Percentiles rank a stretch among this genome's conserved stretches.
phyloP scores from a whole-genome alignment of 2,888 invertebrate genomes.

The Chrysodeixis includens region DNA sequence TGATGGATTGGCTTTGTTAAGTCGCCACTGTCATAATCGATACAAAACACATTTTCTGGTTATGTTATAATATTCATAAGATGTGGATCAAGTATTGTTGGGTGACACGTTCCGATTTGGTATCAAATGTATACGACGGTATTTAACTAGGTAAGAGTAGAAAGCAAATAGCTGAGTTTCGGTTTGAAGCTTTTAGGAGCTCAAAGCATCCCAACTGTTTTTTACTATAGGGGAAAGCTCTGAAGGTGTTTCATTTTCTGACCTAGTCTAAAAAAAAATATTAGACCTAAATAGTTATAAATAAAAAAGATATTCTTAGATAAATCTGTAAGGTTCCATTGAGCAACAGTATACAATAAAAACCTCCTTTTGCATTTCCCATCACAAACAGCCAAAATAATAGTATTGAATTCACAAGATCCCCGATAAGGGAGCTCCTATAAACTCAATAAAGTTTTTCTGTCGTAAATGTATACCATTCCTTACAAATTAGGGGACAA shows the following conservation, averaged over 20 bases:
- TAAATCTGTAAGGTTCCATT: background rate
- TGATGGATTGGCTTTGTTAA: conserved; percentile 71
- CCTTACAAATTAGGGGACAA: conserved; percentile 51
- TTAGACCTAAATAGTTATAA: too few species aligned
- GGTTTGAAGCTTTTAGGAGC: background rate
- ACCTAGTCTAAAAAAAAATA: too few species aligned
- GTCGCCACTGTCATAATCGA: conserved; percentile 55
- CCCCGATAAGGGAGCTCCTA: conserved; percentile 36
- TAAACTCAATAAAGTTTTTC: conserved; percentile 35
- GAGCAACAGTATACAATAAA: background rate
- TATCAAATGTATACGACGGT: background rate
- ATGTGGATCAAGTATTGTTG: conserved; percentile 11
- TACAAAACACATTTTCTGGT: conserved; percentile 36
- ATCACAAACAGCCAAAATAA: background rate
- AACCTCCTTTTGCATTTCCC: too few species aligned
- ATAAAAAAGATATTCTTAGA: too few species aligned
- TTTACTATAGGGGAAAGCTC: too few species aligned
- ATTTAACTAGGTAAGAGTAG: background rate
- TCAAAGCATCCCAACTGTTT: background rate
- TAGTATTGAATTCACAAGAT: conserved; percentile 18
- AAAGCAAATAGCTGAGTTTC: background rate
- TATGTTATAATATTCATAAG: conserved; percentile 14
- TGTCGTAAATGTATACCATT: conserved; percentile 58
- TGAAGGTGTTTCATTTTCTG: too few species aligned
- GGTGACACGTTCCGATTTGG: conserved; percentile 5